Base-by-base conservation (phyloP, 1,140 invertebrate species). In the Drosophila parvula region DNA sequence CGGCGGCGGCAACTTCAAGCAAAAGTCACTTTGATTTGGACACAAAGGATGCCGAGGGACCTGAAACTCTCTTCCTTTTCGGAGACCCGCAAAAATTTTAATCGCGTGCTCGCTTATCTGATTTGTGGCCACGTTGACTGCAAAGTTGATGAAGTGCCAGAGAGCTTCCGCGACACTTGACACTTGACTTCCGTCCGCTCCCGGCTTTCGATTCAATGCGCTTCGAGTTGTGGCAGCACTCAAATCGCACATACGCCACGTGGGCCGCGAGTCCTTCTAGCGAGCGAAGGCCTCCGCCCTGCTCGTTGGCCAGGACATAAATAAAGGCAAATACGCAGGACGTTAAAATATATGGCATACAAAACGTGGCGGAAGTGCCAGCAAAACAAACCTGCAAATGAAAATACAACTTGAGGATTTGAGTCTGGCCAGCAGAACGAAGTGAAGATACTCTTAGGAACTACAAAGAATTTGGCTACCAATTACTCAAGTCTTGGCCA, bases 141-240 rank as follows among this genome's bases (percentile, higher is more conserved):
- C 62, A 77, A 48, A 85, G 75, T 86, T 86, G 82, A 86, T 81
- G 83, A 88, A 88, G 83, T 88, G 83, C 79, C 74, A 84, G 83
- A 88, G 88, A 89, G 84, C 84, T 78, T 88, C 80, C 84, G 84
- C 62, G 74, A 40, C 73, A 82, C 82, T 88, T 88, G 73, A 82
- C 83, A 83, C 79, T 53, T 76, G 69, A 73, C 84, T 79, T 79
- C 79, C 76, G 81, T 65, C 48, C 34, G 12, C 44, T 5, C 32
- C 59, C 43, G 51, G n/a, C 28, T 83, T 84, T 61, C 70, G 63
- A 83, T 78, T 88, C 83, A 88, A 89, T 89, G 83, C 71, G 67
- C 45, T 68, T 77, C 57, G 53, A 69, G 78, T 57, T 61, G 78
- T 27, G 51, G 48, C 50, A 47, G 53, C 73, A 61, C 77, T 76